These are phyloP conservation scores for Bimastos eiseni DNA, from an alignment of 2,888 invertebrate genomes.

Conservation along the genomic window DNA sequence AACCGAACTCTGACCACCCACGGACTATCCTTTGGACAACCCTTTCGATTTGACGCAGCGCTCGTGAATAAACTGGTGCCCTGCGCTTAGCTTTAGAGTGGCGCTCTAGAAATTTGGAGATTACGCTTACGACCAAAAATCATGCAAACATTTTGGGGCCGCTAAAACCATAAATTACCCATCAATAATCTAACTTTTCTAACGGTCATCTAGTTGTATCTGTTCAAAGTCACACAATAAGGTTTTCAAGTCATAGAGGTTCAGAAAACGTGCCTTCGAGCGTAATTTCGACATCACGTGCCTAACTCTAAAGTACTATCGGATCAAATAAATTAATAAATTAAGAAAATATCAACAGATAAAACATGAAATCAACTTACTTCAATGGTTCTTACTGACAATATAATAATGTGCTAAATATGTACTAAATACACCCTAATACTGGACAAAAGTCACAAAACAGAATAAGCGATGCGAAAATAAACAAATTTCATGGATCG, in stretches of 20 bases:
- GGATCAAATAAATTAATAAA: neutral
- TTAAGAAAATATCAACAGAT: neutral
- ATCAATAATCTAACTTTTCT: neutral
- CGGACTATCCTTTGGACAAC: no score
- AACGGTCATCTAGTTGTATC: neutral
- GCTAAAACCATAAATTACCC: no score
- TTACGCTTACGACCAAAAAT: no score
- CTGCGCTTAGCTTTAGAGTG: no score
- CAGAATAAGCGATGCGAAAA: neutral
- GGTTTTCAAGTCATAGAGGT: neutral
- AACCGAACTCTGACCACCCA: no score
- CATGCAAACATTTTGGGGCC: no score
- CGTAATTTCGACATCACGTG: neutral
- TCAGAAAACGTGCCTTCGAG: neutral
- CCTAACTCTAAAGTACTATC: neutral
- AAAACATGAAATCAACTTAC: conserved; percentile 9
- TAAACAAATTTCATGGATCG: neutral
- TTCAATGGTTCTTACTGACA: neutral
- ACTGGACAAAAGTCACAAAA: neutral
- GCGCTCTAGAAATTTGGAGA: no score
- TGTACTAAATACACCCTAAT: neutral
- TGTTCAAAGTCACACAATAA: neutral
- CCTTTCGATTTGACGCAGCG: no score
- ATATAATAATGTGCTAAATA: no score
- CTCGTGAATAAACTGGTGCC: no score